Base-by-base conservation (phyloP, 2,888 invertebrate genomes). In the Aspidiotus rigidus region DNA sequence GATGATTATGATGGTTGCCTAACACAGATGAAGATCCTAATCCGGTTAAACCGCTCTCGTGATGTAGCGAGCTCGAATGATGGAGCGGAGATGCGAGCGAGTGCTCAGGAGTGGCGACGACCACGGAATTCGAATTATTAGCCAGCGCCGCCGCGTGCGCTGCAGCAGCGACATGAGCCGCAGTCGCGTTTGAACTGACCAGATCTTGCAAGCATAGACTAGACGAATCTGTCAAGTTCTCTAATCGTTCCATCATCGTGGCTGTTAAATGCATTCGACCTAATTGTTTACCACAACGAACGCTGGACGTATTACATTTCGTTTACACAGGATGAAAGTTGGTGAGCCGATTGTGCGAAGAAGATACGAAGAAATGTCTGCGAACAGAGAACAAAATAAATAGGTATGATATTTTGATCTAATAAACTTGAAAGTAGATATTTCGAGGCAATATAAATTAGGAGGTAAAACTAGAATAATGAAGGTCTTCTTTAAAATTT, bases 181-280 rank as follows among this genome's bases (percentile, higher is more conserved):
- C 69, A 7, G 70, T 42, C 62, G 72, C 72, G 62, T 69, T 72
- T 15, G 73, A 73, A 41, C 73, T 73, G 71, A 87, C 86, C 74
- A 88, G 81, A 79, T 88, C 88, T 76, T 88, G 88, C 64, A 88
- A 83, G 75, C 88, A 88, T 75, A 88, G 82, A 74, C 86, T 85
- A 49, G 69, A 83, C 76, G 84, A 83, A 80, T 87, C 86, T 77
- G 83, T 81, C 75, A 86, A 81, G 77, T 84, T 83, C 81, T 86
- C 86, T 83, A 86, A 83, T 71, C 85, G 83, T 76, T 85, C 85
- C 84, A 85, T 84, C 73, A 74, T 74, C 28, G 53, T 69, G 11
- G 28, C 28, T 28, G 28, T 28, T 28, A 28, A 28, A 28, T 28
- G 28, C 28, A 28, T 28, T 28, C 28, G 28, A 28, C 28, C 28